These are phyloP conservation scores for Drosophila ficusphila DNA, from an alignment of 1,140 invertebrate genomes.

Conservation along the genomic window DNA sequence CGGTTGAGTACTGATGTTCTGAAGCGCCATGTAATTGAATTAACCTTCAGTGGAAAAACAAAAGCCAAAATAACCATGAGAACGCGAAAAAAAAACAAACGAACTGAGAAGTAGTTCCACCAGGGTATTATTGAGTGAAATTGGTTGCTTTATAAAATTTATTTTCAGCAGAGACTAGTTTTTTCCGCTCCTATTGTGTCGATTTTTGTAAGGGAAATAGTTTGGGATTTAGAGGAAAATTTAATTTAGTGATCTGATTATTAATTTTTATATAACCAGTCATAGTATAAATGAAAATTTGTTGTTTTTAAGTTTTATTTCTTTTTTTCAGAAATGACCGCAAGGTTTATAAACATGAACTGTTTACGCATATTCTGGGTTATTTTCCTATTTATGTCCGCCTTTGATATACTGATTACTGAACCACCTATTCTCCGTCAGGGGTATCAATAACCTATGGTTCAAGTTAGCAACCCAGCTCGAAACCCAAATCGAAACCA, in stretches of 20 bases:
- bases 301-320: too few relatives aligned
- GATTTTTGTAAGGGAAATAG: too few relatives aligned
- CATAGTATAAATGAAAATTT: too few relatives aligned
- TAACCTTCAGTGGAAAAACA: conserved; percentile 64
- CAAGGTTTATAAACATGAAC: too few relatives aligned
- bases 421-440: background rate
- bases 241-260: too few relatives aligned
- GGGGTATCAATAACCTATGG: conserved; percentile 10
- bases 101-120: conserved; percentile 8
- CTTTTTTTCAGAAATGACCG: too few relatives aligned
- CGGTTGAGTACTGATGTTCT: conserved; percentile 18
- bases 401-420: background rate
- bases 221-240: too few relatives aligned
- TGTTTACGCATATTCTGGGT: background rate
- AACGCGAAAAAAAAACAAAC: conserved; percentile 11
- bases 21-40: conserved; percentile 64
- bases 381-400: conserved; percentile 8
- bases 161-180: conserved; percentile 1
- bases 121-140: conserved; percentile 11
- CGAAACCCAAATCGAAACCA: conserved; percentile 8
- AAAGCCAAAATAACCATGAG: conserved; percentile 47
- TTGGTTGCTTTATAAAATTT: conserved; percentile 2
- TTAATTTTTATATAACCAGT: too few relatives aligned
- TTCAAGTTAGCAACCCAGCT: conserved; percentile 1
- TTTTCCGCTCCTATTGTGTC: too few relatives aligned